Evolutionary conservation across 2,797 vertebrate species (phyloP).

Genomic region (Cynodonichthys magdalenae): DNA sequence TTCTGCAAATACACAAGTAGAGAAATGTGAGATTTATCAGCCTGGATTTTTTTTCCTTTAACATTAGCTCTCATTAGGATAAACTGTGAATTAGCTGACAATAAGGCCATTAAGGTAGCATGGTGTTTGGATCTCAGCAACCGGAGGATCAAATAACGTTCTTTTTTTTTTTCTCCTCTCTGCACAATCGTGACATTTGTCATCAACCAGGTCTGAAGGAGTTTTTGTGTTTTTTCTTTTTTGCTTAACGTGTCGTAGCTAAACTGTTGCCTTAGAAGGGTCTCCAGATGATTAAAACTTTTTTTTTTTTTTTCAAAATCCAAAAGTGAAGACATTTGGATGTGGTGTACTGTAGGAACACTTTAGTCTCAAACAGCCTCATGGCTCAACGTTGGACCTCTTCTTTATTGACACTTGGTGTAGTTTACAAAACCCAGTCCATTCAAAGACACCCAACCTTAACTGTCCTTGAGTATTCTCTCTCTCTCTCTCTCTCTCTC

Average conservation of each 20-base stretch:
- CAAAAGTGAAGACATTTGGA: conserved; percentile 26
- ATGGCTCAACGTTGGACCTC: conserved; percentile 62
- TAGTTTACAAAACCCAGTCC: conserved; percentile 13
- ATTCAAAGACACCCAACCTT: conserved; percentile 11
- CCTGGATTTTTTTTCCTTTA: conserved; percentile 32
- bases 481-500: no score
- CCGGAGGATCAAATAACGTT: no score
- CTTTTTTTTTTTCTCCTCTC: conserved; percentile 9
- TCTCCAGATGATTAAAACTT: conserved; percentile 26
- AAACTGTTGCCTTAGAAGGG: conserved; percentile 38
- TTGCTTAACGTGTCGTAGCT: conserved; percentile 21
- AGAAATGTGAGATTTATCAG: conserved; percentile 44
- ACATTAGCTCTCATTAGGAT: conserved; percentile 45
- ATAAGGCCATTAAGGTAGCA: conserved; percentile 64
- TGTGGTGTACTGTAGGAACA: conserved; percentile 39
- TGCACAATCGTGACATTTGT: conserved; percentile 18
- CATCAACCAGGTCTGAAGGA: conserved; percentile 21
- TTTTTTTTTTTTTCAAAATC: background rate
- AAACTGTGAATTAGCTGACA: conserved; percentile 76
- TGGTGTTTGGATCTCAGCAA: conserved; percentile 9
- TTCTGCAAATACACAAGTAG: conserved; percentile 23
- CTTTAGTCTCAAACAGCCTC: conserved; percentile 44
- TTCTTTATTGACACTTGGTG: conserved; percentile 15
- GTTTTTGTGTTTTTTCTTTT: background rate
- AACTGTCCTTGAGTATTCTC: conserved; percentile 17